Evolutionary conservation across 2,797 vertebrate species (phyloP), one percentile per base, ranked within the genome.

Genomic region (Phylloscopus collybita): DNA sequence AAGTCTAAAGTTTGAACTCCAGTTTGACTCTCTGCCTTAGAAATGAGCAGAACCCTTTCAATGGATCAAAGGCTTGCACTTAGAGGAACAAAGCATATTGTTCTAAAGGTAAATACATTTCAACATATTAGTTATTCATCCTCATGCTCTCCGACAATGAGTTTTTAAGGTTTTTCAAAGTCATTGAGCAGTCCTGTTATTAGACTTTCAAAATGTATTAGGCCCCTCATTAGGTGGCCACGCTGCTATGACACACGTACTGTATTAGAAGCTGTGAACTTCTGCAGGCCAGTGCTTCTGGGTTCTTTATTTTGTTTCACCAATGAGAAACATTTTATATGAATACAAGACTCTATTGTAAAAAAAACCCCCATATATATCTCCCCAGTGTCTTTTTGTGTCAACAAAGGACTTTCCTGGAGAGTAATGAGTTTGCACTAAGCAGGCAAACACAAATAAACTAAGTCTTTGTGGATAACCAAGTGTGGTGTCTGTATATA

Each of bases 381-480:
- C 93, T 81, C 76, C 93, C 92, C 59, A 67, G 86, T 88, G 95
- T 69, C 80, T 79, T 90, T 94, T 79, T 81, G 83, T 94, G 90
- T 95, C 94, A 95, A 90, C 80, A 95, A 74, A 94, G 71, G 88
- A 81, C 73, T 93, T 96, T 84, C 72, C 83, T 90, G 80, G 90
- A 82, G 89, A 88, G 73, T 84, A 92, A 90, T 64, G 90, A 93
- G 83, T 88, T 94, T 95, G 88, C 66, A 79, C 56, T 42, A 50
- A 94, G 90, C 32, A 66, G 78, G 86, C 83, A 96, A 96, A 95
- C 66, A 88, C 93, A 96, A 96, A 94, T 90, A 95, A 96, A 95
- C 15, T 1, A 78, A 93, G 71, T 34, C 80, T 86, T 2, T 45
- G 51, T 15, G 88, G 82, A 86, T 84, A 88, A 83, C 80, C 73